Base-by-base conservation (phyloP, 2,888 invertebrate genomes). In the Anaspis maculata region DNA sequence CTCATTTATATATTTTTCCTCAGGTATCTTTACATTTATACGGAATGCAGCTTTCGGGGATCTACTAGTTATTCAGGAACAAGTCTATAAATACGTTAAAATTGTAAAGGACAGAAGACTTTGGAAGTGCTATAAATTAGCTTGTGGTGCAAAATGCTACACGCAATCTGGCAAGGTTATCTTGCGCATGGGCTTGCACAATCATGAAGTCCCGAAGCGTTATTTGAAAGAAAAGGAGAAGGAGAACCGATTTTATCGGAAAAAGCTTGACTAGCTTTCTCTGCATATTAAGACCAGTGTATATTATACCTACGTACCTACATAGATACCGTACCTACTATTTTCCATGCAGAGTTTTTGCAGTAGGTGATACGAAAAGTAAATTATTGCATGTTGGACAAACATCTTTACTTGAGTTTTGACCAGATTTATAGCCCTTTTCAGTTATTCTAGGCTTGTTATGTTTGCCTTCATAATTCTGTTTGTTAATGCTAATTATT, bases 81-180 rank as follows among this genome's bases (percentile, higher is more conserved):
- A 59, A 32, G 47, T 58, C n/a, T 59, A 58, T 37, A 46, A 42
- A 22, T 52, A 45, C 34, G 27, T 39, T 4, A 40, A 44, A 36
- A 30, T 34, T 13, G 43, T 45, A 3, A 46, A 45, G 5, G 40
- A 39, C 5, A 45, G 38, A 14, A 52, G 42, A 23, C 27, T 45
- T 3, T 59, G 58, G 58, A 39, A 40, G 21, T 58, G 59, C 37
- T 52, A 42, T 30, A 48, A 44, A 22, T 16, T 34, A 2, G 37
- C 44, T 2, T 59, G 59, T 35, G 26, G 39, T 2, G 58, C 59
- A 1, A 52, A 49, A n/a, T 57, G 54, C 25, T 47, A 49, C 21
- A 57, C 54, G 5, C 34, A 29, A 19, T 36, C 47, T 4, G 55
- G 56, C 13, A 54, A 52, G 36, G 44, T 58, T 2, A 31, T 41